Percentiles rank a stretch among this genome's conserved stretches.
These are phyloP conservation scores for Threskiornis aethiopicus DNA, from an alignment of 2,797 vertebrate genomes.

Conservation along the genomic window DNA sequence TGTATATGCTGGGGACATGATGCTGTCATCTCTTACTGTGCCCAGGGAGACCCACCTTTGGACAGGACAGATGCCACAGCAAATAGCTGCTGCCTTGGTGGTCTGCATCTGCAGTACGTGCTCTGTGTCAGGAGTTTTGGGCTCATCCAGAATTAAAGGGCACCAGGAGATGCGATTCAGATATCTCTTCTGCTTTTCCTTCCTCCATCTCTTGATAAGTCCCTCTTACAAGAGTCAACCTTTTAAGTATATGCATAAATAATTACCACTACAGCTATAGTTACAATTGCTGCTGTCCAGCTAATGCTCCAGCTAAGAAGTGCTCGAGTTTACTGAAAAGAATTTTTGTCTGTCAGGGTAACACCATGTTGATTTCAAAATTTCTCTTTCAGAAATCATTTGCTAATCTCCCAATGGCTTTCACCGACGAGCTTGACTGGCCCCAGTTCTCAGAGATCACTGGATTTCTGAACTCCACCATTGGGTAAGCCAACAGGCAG, in stretches of 20 bases:
- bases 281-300: not conserved
- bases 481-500: constrained; percentile 49
- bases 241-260: not conserved
- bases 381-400: constrained; percentile 73
- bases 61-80: not conserved
- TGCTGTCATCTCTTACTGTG: accelerated
- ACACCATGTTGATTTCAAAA: not conserved
- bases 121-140: not conserved
- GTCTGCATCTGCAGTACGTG: not conserved
- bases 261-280: not conserved
- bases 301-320: not conserved
- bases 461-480: constrained; percentile 75
- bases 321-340: not conserved
- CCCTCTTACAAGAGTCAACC: not conserved
- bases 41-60: not conserved
- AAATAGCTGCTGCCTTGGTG: not conserved
- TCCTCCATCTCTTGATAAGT: not conserved
- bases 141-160: not conserved
- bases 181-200: not conserved
- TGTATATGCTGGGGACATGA: not conserved
- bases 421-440: constrained; percentile 77
- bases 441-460: constrained; percentile 78
- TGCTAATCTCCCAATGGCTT: constrained; percentile 62
- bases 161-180: not conserved
- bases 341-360: not conserved